Percentiles rank a stretch among this genome's conserved stretches.
Conservation (phyloP, 2,888 invertebrate species). For the Pyrrhia umbra region DNA sequence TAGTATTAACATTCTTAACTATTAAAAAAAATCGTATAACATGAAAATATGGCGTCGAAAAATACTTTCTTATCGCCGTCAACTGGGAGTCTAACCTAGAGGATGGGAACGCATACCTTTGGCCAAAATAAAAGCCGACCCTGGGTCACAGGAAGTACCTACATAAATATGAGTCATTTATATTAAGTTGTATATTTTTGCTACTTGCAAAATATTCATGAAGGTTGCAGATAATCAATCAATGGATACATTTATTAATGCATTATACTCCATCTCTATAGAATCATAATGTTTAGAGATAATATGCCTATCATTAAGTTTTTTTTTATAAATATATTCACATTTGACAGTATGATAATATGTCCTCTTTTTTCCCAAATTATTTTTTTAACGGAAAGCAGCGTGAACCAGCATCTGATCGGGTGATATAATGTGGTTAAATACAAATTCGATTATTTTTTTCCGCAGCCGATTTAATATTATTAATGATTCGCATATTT, state of each 20-base stretch:
- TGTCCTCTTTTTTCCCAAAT: conserved; percentile 7
- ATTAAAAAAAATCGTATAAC: no score
- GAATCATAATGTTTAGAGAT: conserved; percentile 24
- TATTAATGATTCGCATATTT: conserved; percentile 10
- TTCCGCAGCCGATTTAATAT: conserved; percentile 10
- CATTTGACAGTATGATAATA: conserved; percentile 13
- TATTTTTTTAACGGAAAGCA: conserved; percentile 15
- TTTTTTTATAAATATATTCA: conserved; percentile 1
- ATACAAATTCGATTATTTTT: conserved; percentile 5
- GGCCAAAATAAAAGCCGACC: no score
- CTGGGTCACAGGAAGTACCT: no score
- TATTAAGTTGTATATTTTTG: neutral
- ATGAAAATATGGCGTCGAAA: no score
- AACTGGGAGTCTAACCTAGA: no score
- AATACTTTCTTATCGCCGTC: no score
- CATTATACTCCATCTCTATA: conserved; percentile 5
- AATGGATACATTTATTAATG: conserved; percentile 5
- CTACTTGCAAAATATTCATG: neutral
- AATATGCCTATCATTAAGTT: neutral
- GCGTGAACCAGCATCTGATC: conserved; percentile 9
- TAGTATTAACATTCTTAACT: no score
- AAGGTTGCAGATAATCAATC: conserved; percentile 13
- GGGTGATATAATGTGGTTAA: conserved; percentile 10
- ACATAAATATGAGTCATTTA: neutral
- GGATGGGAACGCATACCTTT: no score